Evolutionary conservation across 2,888 invertebrate species (phyloP).

Genomic region (Pseudococcus longispinus): DNA sequence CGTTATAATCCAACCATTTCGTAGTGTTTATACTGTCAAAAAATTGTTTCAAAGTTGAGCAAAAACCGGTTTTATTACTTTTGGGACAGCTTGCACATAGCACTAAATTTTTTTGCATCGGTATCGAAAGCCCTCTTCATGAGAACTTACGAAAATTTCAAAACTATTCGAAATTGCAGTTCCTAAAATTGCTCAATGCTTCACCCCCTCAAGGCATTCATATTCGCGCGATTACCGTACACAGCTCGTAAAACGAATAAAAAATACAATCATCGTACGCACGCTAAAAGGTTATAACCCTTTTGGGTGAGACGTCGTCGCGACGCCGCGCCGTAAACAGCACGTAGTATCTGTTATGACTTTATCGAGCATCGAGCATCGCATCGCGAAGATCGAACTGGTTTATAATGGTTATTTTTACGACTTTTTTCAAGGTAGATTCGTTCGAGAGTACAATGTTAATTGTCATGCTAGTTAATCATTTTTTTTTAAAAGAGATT

Average conservation of each 20-base stretch:
- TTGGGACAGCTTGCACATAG: too few relatives aligned
- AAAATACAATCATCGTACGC: not conserved
- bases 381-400: conserved; percentile 9
- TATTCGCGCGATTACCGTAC: not conserved
- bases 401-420: conserved; percentile 28
- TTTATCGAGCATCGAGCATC: not conserved
- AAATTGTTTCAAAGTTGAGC: too few relatives aligned
- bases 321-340: not conserved
- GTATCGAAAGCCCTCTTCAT: too few relatives aligned
- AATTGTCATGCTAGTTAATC: conserved; percentile 34
- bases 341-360: not conserved
- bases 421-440: not conserved
- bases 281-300: not conserved
- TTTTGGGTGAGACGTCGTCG: not conserved
- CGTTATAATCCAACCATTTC: too few relatives aligned
- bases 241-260: not conserved
- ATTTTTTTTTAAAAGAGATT: conserved; percentile 29
- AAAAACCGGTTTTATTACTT: too few relatives aligned
- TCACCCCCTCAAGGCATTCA: not conserved
- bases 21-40: too few relatives aligned
- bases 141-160: too few relatives aligned
- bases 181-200: not conserved
- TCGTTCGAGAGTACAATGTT: conserved; percentile 42
- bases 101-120: too few relatives aligned
- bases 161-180: not conserved